Conservation (phyloP, 2,113 vertebrate genomes). For the Xenopus laevis region DNA sequence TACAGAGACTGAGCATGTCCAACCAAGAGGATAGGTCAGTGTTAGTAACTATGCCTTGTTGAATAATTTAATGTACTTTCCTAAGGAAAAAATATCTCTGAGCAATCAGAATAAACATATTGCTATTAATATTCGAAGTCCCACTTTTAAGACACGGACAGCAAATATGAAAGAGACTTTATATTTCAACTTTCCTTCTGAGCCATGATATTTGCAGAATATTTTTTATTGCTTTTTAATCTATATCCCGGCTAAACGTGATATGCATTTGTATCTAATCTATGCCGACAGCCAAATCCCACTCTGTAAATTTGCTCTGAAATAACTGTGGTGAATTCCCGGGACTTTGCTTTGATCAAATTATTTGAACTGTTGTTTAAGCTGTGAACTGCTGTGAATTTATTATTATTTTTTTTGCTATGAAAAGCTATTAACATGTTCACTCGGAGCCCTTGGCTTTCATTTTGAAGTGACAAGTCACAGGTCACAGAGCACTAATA, state of each 20-base stretch:
- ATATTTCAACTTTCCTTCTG: too few relatives aligned
- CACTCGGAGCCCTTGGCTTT: background rate
- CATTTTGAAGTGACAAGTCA: slow-evolving; percentile 2
- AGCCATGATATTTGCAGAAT: too few relatives aligned
- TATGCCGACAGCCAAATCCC: background rate
- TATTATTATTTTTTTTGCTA: background rate
- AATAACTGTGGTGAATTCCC: background rate
- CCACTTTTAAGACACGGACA: too few relatives aligned
- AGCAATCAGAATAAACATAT: too few relatives aligned
- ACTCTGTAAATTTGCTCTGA: background rate
- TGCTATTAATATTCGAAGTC: too few relatives aligned
- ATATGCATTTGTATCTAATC: background rate
- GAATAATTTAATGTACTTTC: too few relatives aligned
- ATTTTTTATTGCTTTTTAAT: too few relatives aligned
- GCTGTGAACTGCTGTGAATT: background rate
- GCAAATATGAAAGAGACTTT: too few relatives aligned
- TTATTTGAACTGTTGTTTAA: background rate
- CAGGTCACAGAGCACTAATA: slow-evolving; percentile 2
- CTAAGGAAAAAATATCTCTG: too few relatives aligned
- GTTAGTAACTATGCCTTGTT: too few relatives aligned
- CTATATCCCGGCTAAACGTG: background rate
- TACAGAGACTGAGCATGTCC: too few relatives aligned
- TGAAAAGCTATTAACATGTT: background rate
- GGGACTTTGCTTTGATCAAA: background rate
- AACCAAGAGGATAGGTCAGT: too few relatives aligned